A percentile compares a stretch with the other conserved stretches of the same genome.
Conservation (phyloP, 2,888 invertebrate genomes). For the Ophonus ardosiacus region DNA sequence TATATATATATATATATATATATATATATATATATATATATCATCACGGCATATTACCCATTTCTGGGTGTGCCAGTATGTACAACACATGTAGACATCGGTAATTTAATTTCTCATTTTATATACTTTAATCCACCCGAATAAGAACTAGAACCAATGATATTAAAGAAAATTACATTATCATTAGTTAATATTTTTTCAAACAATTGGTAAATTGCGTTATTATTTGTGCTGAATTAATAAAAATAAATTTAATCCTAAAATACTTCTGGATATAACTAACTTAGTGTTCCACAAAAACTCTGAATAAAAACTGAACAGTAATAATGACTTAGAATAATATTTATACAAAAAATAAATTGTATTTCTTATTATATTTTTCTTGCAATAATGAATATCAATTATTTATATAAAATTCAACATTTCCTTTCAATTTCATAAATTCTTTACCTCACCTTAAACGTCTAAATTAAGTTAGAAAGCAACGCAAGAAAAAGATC, state of each 20-base stretch:
- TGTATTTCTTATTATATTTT: conserved; percentile 3
- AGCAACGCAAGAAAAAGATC: not conserved
- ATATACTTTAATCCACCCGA: too few relatives aligned
- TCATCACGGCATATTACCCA: too few relatives aligned
- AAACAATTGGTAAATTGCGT: not conserved
- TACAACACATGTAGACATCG: too few relatives aligned
- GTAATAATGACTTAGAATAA: conserved; percentile 3
- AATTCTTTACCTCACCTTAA: not conserved
- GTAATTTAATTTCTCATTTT: too few relatives aligned
- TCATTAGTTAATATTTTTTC: not conserved
- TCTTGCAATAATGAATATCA: not conserved
- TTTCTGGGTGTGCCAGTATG: too few relatives aligned
- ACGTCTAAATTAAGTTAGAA: conserved; percentile 21
- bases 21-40: too few relatives aligned
- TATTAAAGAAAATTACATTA: too few relatives aligned
- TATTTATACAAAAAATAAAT: not conserved
- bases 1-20: too few relatives aligned
- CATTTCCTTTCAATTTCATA: conserved; percentile 4
- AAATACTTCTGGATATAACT: conserved; percentile 23
- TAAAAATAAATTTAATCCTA: conserved; percentile 5
- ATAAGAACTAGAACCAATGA: too few relatives aligned
- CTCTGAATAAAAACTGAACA: not conserved
- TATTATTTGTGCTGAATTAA: not conserved
- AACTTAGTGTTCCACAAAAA: conserved; percentile 6
- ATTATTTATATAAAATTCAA: conserved; percentile 15